Base-by-base conservation (phyloP, 2,888 invertebrate genomes). In the Nemoura dubitans region DNA sequence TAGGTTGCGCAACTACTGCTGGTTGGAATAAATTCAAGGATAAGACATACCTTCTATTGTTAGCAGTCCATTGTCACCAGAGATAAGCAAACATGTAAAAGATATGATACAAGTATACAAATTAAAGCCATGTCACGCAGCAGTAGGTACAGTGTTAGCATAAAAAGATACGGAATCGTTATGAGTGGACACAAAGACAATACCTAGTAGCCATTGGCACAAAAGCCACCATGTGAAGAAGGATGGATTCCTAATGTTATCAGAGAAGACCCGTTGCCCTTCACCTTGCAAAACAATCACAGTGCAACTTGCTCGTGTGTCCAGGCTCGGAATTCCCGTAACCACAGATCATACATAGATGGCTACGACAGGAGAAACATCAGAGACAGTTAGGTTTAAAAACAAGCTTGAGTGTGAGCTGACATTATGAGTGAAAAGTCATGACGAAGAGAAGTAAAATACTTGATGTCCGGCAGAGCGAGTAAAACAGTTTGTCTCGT, bases 1-100 rank as follows among this genome's bases (percentile, higher is more conserved):
- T 59, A 1, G 59, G 16, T 59, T 59, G 3, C 59, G 21, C 14
- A 59, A 59, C 59, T 7, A 59, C 14, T 59, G 59, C 59, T 21
- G 2, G 10, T 59, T 21, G 59, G 59, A 59, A 59, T 21, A 59
- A 59, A 59, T 21, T 59, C 59, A 59, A 59, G 59, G 59, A 14
- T 81, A 30, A n/a, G n/a, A 85, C 87, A 86, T 87, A 87, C 87
- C 87, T 81, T 86, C 87, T 87, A 83, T 36, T 36, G 28, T 82
- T 21, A 28, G 83, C 21, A 83, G 82, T 76, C 86, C 87, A 87
- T 26, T 29, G 83, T 85, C 76, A 85, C 85, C 87, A 85, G 1
- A 82, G 85, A 28, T 26, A 80, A 86, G 81, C 76, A 78, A 76
- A 26, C 86, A 86, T 86, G 87, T 78, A 87, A 86, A 87, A 86